Percentiles rank a stretch among this genome's conserved stretches.
Evolutionary conservation across 1,140 invertebrate species (phyloP).

Genomic region (Coptotermes formosanus): DNA sequence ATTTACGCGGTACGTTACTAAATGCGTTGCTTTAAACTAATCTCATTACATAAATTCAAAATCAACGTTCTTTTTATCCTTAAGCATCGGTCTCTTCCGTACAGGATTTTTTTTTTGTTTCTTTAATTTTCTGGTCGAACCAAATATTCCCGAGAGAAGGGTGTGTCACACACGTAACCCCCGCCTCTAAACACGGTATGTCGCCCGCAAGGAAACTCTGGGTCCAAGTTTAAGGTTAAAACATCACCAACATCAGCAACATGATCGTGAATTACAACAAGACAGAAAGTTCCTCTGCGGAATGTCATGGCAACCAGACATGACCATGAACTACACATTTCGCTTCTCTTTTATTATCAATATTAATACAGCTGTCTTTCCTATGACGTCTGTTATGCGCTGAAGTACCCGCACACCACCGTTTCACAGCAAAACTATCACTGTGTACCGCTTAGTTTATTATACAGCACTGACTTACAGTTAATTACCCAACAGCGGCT

Average conservation of each 20-base stretch:
- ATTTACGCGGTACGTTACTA: no score
- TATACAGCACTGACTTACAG: not conserved
- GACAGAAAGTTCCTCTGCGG: not conserved
- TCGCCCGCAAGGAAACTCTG: no score
- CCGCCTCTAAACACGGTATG: no score
- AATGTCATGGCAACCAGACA: not conserved
- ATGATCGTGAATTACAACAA: not conserved
- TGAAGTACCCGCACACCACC: not conserved
- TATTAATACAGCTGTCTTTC: not conserved
- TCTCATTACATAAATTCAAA: no score
- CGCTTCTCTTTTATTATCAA: not conserved
- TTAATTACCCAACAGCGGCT: not conserved
- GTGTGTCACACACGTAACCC: no score
- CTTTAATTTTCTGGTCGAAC: no score
- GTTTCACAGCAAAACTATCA: not conserved
- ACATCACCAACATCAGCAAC: not conserved
- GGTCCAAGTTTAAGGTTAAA: no score
- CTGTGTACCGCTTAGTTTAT: not conserved
- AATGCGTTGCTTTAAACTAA: no score
- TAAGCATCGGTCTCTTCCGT: no score
- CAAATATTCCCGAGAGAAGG: no score
- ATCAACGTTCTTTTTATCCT: no score
- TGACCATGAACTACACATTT: not conserved
- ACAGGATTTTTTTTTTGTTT: no score
- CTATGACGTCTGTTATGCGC: not conserved